Evolutionary conservation across 2,797 vertebrate genomes (phyloP).

Genomic region (Oreonectes daqikongensis): DNA sequence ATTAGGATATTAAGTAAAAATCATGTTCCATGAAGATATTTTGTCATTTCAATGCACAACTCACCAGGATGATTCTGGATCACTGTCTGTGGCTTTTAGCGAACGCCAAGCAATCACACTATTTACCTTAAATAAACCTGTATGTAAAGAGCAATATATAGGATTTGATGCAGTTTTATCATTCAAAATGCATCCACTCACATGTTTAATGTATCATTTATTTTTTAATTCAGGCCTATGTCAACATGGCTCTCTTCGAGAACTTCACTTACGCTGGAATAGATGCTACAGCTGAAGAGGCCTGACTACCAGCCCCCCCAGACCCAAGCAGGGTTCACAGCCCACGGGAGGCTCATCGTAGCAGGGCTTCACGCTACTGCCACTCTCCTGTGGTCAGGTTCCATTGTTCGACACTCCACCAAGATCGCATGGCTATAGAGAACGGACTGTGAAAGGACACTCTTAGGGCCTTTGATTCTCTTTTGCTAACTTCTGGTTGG

Average conservation of each 20-base stretch:
- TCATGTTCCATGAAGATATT: no score
- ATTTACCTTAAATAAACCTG: no score
- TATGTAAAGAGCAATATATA: background rate
- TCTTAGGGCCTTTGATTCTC: slow-evolving; percentile 49
- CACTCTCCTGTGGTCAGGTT: slow-evolving; percentile 67
- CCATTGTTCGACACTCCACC: slow-evolving; percentile 62
- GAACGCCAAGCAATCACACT: background rate
- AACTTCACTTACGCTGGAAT: slow-evolving; percentile 99
- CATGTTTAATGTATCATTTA: no score
- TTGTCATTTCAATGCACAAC: no score
- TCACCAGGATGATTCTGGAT: background rate
- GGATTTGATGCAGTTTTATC: no score
- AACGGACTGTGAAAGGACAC: slow-evolving; percentile 82
- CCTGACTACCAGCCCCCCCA: slow-evolving; percentile 84
- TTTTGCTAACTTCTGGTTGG: slow-evolving; percentile 38
- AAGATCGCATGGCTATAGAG: slow-evolving; percentile 71
- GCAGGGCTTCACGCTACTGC: slow-evolving; percentile 73
- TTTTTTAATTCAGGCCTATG: slow-evolving; percentile 84
- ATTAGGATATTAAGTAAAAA: no score
- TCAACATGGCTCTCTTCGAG: slow-evolving; percentile 99
- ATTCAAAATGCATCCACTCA: no score
- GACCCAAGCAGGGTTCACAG: slow-evolving; percentile 71
- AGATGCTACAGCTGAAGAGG: slow-evolving; percentile 95
- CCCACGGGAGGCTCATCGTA: slow-evolving; percentile 64
- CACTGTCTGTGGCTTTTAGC: background rate